Conservation (phyloP, 2,113 vertebrate species). For the Lepus americanus region DNA sequence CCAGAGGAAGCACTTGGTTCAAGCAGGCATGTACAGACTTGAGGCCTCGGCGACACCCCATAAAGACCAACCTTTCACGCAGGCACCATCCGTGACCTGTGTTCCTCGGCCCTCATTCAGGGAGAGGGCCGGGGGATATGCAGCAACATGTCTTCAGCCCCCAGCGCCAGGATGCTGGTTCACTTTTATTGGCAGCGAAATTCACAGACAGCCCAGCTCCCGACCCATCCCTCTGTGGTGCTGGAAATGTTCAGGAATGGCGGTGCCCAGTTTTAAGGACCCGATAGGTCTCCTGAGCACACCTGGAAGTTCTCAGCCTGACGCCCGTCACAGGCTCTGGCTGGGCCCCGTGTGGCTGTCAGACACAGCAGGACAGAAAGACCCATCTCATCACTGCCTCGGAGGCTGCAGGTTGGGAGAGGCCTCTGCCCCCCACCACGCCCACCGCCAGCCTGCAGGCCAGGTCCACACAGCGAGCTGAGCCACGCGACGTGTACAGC, state of each 20-base stretch:
- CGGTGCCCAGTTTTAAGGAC: background rate
- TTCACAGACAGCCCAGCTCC: background rate
- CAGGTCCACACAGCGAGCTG: rapidly evolving
- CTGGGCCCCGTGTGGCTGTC: background rate
- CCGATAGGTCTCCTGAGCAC: background rate
- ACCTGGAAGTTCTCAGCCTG: constrained; percentile 5
- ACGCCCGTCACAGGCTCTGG: background rate
- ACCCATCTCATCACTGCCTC: background rate
- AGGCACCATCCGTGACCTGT: constrained; percentile 17
- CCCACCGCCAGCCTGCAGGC: rapidly evolving
- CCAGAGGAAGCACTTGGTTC: constrained; percentile 57
- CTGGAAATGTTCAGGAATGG: background rate
- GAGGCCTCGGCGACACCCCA: background rate
- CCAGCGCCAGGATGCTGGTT: background rate
- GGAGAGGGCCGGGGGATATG: background rate
- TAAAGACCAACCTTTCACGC: constrained; percentile 4
- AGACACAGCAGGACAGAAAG: background rate
- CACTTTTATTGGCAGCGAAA: background rate
- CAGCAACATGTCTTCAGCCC: no score
- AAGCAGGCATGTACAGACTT: background rate
- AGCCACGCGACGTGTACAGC: rapidly evolving
- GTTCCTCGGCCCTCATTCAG: background rate
- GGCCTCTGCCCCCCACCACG: background rate
- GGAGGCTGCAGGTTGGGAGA: background rate
- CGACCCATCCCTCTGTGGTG: background rate